Base-by-base conservation (phyloP, 2,113 vertebrate genomes). In the Tretioscincus oriximinensis region DNA sequence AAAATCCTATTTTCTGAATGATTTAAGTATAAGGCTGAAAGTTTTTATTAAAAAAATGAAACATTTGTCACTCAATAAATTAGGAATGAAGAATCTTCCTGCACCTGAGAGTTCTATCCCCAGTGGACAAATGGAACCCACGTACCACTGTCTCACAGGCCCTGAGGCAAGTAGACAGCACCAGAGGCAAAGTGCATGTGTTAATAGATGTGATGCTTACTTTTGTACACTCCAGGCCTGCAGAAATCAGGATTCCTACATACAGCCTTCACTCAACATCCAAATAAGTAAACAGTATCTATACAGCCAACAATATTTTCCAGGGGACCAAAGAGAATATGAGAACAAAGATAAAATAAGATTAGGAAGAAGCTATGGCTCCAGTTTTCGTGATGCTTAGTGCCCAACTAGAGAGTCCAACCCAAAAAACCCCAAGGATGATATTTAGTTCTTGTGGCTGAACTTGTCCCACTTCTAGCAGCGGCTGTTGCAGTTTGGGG, bases 11-110 rank as follows among this genome's bases (percentile, higher is more conserved):
- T 64, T 18, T 67, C 84, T n/a, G 72, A 76, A 1, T 2, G 28
- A 10, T 64, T 18, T 54, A 54, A 10, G 22, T 41, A 76, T 41
- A 76, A 76, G 11, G 61, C 54, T 78, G 86, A 81, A 77, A 35
- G 87, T 1, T 14, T 58, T 58, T 84, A 41, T 29, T 6, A 5
- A 26, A 80, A 65, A 82, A 51, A 28, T 75, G 26, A 47, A n/a
- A 78, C 69, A 12, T 51, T 24, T 77, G 82, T 60, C 6, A n/a
- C 47, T 73, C 41, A 66, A 2, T 54, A 58, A 58, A 58, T 18
- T 18, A 58, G 54, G 54, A 5, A 58, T 58, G 54, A 58, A 58
- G 54, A 58, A 16, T 58, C 12, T 58, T 16, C 54, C 16, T 58
- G 14, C 14, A 18, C 54, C 54, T 58, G 54, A 58, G 54, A 18